Evolutionary conservation across 2,888 invertebrate species (phyloP).

Genomic region (Tuberolachnus salignus): DNA sequence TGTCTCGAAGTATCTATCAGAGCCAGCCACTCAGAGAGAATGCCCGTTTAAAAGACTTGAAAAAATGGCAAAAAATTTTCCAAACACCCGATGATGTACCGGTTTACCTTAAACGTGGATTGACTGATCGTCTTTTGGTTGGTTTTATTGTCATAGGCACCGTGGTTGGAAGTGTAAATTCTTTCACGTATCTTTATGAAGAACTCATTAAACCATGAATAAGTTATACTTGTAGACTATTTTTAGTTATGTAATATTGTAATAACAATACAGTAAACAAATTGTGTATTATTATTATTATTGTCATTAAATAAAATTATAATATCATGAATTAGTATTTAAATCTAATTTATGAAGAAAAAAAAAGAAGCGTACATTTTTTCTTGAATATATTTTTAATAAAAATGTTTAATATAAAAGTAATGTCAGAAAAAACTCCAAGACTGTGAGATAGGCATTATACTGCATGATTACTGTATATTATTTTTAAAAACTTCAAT

Average conservation of each 20-base stretch:
- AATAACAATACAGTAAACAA: conserved; percentile 5
- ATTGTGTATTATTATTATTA: conserved; percentile 6
- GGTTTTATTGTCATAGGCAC: conserved; percentile 38
- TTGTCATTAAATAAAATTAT: conserved; percentile 14
- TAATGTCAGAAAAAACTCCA: background rate
- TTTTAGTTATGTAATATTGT: conserved; percentile 30
- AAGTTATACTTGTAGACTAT: conserved; percentile 4
- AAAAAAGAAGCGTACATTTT: too few relatives aligned
- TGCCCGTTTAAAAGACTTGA: conserved; percentile 23
- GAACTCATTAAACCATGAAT: conserved; percentile 46
- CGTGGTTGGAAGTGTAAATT: conserved; percentile 7
- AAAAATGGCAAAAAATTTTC: conserved; percentile 43
- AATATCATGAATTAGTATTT: background rate
- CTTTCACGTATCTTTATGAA: conserved; percentile 42
- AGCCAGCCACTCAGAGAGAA: conserved; percentile 17
- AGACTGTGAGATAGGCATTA: background rate
- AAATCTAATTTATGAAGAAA: too few relatives aligned
- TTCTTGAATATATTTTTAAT: too few relatives aligned
- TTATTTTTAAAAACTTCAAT: background rate
- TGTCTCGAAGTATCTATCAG: conserved; percentile 32
- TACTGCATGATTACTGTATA: background rate
- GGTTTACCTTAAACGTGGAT: conserved; percentile 40
- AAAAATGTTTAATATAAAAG: background rate
- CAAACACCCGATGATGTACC: conserved; percentile 47
- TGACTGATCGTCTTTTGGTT: conserved; percentile 26